These are phyloP conservation scores for Ricordea florida DNA, from an alignment of 92 coral and sea anemone species.

Conservation along the genomic window DNA sequence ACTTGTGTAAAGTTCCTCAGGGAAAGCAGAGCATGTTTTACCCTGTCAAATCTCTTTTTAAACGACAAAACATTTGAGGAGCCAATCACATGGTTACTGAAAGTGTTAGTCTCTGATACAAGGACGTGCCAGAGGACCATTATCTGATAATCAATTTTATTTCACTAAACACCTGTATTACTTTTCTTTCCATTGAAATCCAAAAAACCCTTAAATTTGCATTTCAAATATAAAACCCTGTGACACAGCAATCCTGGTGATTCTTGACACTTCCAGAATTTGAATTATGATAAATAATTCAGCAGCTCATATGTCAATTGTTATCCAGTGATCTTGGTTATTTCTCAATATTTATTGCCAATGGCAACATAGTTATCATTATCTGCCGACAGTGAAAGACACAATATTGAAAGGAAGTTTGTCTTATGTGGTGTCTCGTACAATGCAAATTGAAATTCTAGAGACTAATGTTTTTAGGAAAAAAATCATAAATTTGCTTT, in stretches of 20 bases:
- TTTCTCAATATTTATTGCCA: slow-evolving; percentile 13
- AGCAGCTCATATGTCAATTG: slow-evolving; percentile 4
- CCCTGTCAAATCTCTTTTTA: not conserved
- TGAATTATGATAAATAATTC: slow-evolving; percentile 32
- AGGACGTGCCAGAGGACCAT: too few relatives aligned
- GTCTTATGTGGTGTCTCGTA: not conserved
- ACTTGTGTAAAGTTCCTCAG: not conserved
- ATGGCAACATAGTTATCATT: slow-evolving; percentile 11
- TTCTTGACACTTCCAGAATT: slow-evolving; percentile 24
- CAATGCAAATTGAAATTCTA: not conserved
- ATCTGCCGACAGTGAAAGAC: not conserved
- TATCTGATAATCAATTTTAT: too few relatives aligned
- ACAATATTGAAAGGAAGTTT: slow-evolving; percentile 3
- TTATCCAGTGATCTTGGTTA: slow-evolving; percentile 8
- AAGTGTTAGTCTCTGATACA: too few relatives aligned
- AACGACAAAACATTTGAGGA: too few relatives aligned
- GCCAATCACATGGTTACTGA: too few relatives aligned
- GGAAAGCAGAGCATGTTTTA: not conserved
- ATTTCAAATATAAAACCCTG: slow-evolving; percentile 23
- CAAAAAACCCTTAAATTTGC: slow-evolving; percentile 1
- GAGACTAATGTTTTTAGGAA: too few relatives aligned
- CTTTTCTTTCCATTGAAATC: slow-evolving; percentile 8
- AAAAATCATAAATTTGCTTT: too few relatives aligned
- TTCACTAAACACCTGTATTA: slow-evolving; percentile 8
- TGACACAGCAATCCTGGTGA: slow-evolving; percentile 19